Conservation (phyloP, 2,797 vertebrate species). For the Uromys caudimaculatus region DNA sequence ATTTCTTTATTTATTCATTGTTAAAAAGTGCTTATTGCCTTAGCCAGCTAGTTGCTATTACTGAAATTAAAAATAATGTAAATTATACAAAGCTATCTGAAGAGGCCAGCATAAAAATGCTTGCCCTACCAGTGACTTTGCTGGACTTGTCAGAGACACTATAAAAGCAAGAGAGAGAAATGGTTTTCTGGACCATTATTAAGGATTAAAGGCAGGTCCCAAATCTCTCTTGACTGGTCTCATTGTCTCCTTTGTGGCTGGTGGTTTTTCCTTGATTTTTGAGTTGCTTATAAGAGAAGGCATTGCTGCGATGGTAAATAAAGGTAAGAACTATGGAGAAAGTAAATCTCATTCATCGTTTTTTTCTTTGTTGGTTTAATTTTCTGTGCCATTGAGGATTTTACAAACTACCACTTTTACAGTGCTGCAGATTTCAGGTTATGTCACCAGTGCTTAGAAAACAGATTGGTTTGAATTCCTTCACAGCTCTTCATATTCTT, state of each 20-base stretch:
- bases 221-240: conserved; percentile 65
- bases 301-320: conserved; percentile 60
- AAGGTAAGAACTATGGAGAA: conserved; percentile 7
- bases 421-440: neutral
- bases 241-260: conserved; percentile 51
- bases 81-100: conserved; percentile 71
- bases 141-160: conserved; percentile 59
- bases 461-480: neutral
- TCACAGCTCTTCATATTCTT: neutral
- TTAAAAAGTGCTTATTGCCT: conserved; percentile 71
- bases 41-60: conserved; percentile 71
- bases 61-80: conserved; percentile 77
- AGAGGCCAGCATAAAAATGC: conserved; percentile 67
- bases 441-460: neutral
- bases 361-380: neutral
- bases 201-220: conserved; percentile 62
- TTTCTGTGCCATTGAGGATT: conserved; percentile 10
- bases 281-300: conserved; percentile 57
- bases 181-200: conserved; percentile 70
- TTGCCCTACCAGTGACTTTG: conserved; percentile 56
- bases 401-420: conserved; percentile 7
- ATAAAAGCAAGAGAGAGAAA: conserved; percentile 68
- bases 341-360: neutral
- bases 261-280: conserved; percentile 27
- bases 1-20: conserved; percentile 71